Evolutionary conservation across 2,113 vertebrate genomes (phyloP).

Genomic region (Grammomys dolichurus): DNA sequence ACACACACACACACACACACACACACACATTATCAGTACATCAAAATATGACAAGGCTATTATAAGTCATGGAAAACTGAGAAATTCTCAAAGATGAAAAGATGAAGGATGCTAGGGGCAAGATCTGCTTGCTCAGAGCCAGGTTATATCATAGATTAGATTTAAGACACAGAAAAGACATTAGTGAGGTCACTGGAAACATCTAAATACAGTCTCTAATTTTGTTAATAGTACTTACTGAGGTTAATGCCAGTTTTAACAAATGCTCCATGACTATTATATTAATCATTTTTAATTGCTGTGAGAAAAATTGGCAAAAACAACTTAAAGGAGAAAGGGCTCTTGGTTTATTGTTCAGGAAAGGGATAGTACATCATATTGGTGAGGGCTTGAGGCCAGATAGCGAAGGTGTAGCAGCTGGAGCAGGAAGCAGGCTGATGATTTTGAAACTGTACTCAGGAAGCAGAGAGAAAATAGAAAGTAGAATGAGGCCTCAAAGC

Average conservation of each 20-base stretch:
- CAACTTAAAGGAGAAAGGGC: no score
- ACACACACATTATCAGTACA: background rate
- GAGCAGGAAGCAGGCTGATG: background rate
- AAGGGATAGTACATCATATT: background rate
- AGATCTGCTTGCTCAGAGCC: no score
- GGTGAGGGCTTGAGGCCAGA: no score
- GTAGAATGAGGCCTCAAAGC: background rate
- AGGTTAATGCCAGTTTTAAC: constrained; percentile 5
- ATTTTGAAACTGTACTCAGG: no score
- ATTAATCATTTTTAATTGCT: background rate
- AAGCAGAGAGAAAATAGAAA: background rate
- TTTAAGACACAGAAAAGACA: background rate
- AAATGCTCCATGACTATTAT: background rate
- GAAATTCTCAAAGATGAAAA: background rate
- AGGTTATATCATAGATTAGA: background rate
- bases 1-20: background rate
- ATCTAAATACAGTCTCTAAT: background rate
- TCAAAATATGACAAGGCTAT: background rate
- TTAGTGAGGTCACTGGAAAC: background rate
- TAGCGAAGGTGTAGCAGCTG: background rate
- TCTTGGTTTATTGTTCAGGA: background rate
- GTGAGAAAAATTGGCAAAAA: background rate
- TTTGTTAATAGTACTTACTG: background rate
- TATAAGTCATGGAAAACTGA: background rate
- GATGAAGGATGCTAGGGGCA: background rate